Percentiles rank a stretch among this genome's conserved stretches.
Evolutionary conservation across 2,113 vertebrate species (phyloP).

Genomic region (Tychaedon coryphoeus): DNA sequence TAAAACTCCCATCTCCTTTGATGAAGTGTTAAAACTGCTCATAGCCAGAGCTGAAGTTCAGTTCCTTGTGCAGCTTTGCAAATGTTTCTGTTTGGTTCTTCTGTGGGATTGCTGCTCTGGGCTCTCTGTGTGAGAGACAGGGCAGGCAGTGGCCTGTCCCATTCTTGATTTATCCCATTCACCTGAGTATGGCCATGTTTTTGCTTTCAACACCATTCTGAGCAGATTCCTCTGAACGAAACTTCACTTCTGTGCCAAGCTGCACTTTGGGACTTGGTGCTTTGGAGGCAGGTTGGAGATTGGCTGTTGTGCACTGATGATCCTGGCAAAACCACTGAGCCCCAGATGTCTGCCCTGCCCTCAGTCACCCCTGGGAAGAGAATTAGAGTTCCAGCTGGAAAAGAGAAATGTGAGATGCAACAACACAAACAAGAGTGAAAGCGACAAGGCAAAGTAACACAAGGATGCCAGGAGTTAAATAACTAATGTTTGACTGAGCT

Average conservation of each 20-base stretch:
- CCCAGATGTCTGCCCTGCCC: background rate
- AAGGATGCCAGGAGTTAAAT: background rate
- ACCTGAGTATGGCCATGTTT: background rate
- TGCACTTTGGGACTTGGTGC: background rate
- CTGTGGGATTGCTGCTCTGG: background rate
- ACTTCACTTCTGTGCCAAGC: background rate
- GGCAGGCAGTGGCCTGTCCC: background rate
- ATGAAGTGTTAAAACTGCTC: background rate
- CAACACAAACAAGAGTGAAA: background rate
- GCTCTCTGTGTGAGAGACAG: fast-evolving
- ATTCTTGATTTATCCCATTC: background rate
- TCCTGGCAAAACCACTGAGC: background rate
- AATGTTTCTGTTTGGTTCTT: background rate
- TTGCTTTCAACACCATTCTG: background rate
- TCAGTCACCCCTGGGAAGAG: background rate
- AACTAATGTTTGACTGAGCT: background rate
- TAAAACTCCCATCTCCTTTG: background rate
- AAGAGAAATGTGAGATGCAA: background rate
- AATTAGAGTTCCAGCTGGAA: background rate
- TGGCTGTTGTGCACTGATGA: background rate
- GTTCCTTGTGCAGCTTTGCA: background rate
- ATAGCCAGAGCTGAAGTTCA: background rate
- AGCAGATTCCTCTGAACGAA: background rate
- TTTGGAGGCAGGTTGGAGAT: background rate
- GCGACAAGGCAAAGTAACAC: background rate